Base-by-base conservation (phyloP, 2,888 invertebrate genomes). In the Apotomis capreana region DNA sequence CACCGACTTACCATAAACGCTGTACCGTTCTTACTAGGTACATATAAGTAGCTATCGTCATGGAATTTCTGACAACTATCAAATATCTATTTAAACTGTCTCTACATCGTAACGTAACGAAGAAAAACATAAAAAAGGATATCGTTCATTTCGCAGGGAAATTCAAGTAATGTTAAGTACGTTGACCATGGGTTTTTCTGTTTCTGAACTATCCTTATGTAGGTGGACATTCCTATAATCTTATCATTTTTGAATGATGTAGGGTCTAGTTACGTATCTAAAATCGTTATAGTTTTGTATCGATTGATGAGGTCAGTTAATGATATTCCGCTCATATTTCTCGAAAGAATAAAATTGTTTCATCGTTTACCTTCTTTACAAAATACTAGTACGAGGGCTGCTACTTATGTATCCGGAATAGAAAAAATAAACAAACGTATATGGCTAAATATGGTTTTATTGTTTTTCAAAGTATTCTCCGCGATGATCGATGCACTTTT, bases 1-100 rank as follows among this genome's bases (percentile, higher is more conserved):
- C 61, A 62, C 49, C 57, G 5, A 51, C 55, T 51, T 67, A 57
- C 57, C 67, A 57, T 62, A 57, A 61, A 68, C 57, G 49, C 61
- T 58, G 36, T 62, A 71, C 61, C 44, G 62, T 62, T 62, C 44
- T 52, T 58, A 54, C 46, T 54, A 51, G 26, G 26, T 26, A 26
- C 26, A 26, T 40, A 44, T 64, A 37, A 2, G 40, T 13, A 37
- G 37, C 15, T 67, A 59, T 12, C 8, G 49, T 37, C 15, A 69
- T 44, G 5, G 12, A 57, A 58, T 62, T 57, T 13, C 36, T 46
- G 55, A 26, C 6, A n/a, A 57, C 44, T 8, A 13, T 55, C 5
- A n/a, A 36, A 57, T 57, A 36, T 37, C 5, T 5, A 10, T 12
- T 26, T 4, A 57, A 57, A 10, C 8, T 1, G 2, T 49, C 9